Evolutionary conservation across 2,888 invertebrate genomes (phyloP), one percentile per base, ranked within the genome.

Genomic region (Stenchaetothrips biformis): DNA sequence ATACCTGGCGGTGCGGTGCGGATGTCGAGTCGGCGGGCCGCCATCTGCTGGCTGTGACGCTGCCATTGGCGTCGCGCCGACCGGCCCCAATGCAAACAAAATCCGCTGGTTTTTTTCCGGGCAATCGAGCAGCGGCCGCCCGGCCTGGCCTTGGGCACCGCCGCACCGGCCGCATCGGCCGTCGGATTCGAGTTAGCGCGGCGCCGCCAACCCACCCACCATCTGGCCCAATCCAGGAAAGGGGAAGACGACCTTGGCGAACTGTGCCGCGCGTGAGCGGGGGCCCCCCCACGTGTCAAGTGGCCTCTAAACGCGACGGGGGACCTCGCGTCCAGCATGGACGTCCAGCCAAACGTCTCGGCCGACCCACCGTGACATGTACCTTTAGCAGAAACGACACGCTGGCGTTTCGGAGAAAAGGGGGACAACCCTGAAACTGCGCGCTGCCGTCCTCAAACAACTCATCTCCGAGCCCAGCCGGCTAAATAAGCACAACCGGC

Each of bases 31-130:
- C 53, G 53, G 53, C 53, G 0, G 53, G 53, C 53, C 53, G 37
- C 37, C 37, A 37, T 37, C 37, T 37, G 37, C 37, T 78, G 21
- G 25, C 80, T 62, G 79, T 79, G 79, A 79, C 79, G n/a, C 82
- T 81, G 79, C 81, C 80, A 79, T 81, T 80, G 79, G 80, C 79
- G 81, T 81, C 79, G 74, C 80, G 77, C 49, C 81, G 78, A 79
- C 77, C n/a, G n/a, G n/a, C n/a, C n/a, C n/a, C n/a, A n/a, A n/a
- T n/a, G n/a, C n/a, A n/a, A n/a, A n/a, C n/a, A n/a, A n/a, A n/a
- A n/a, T n/a, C n/a, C n/a, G n/a, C n/a, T n/a, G n/a, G n/a, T n/a
- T n/a, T n/a, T 37, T 37, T n/a, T n/a, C n/a, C 37, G 37, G 37
- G 37, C 37, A 37, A n/a, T 37, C 37, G 37, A 37, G 37, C 37